These are phyloP conservation scores for Elgonia sp. DNA, from an alignment of 2,888 invertebrate species.

Conservation along the genomic window DNA sequence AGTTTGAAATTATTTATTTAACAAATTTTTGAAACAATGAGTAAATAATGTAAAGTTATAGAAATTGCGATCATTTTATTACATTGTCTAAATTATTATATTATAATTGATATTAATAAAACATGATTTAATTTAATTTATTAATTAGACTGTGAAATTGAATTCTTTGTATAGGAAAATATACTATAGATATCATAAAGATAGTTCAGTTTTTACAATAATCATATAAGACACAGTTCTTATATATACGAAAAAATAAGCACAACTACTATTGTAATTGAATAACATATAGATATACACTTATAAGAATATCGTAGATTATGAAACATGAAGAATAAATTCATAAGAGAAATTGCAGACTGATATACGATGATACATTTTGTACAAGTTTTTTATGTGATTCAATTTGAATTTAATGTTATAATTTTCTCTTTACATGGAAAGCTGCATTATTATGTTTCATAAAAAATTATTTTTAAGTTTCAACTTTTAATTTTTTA, in stretches of 20 bases:
- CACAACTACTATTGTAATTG: neutral
- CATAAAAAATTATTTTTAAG: no score
- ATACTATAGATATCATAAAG: no score
- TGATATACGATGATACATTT: no score
- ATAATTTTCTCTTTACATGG: neutral
- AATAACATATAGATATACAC: neutral
- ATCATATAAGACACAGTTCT: neutral
- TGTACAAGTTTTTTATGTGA: no score
- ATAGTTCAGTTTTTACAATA: neutral
- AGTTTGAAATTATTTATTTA: neutral
- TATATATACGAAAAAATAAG: neutral
- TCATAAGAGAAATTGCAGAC: neutral
- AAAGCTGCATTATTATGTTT: neutral
- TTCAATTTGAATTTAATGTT: neutral
- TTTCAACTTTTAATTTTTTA: no score
- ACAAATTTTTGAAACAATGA: neutral
- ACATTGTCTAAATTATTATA: neutral
- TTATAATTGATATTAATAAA: neutral
- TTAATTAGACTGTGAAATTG: constrained; percentile 43
- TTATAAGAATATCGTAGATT: no score
- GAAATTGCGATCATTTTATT: no score
- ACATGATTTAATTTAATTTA: constrained; percentile 34
- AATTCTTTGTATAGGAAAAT: neutral
- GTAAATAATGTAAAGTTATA: neutral
- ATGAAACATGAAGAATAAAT: neutral